Evolutionary conservation across 1,140 invertebrate species (phyloP), one percentile per base, ranked within the genome.

Genomic region (Drosophila yakuba): DNA sequence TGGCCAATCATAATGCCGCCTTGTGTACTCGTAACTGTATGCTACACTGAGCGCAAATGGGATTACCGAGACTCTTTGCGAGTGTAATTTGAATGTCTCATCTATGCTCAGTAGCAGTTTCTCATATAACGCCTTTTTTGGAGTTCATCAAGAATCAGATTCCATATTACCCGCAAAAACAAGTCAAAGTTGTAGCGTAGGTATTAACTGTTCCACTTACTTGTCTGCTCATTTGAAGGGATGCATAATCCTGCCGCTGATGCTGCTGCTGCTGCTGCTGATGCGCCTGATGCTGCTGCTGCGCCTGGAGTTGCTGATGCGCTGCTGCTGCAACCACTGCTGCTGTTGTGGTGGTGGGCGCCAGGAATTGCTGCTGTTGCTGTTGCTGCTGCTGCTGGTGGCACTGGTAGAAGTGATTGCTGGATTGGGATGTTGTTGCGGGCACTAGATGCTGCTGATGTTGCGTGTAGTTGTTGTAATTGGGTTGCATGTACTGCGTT

Each of bases 361-460:
- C 67, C 32, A 74, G 50, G 11, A 79, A 82, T 38, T 80, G 78
- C 35, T 52, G 74, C 20, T 48, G 44, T 23, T 78, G 67, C 11
- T 64, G 67, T 17, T 17, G n/a, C 28, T 72, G 80, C n/a, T 54
- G 75, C 17, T 52, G 54, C 17, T 59, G 66, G 28, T 41, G 41
- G 61, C 66, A 84, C 25, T 45, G 60, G 39, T 67, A 78, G 47
- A 72, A 88, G 56, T 69, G 75, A 51, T 58, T 88, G 64, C 17
- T 69, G 14, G 52, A 52, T 17, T 64, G 56, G 15, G 69, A 39
- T 71, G 81, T 80, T 86, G 89, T 67, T 71, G 72, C 43, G 48
- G 80, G 52, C 44, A 60, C 52, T 59, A 74, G 51, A 50, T 81
- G 80, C 23, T 80, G 79, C 17, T 57, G 80, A 39, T 78, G 71